Evolutionary conservation across 2,888 invertebrate genomes (phyloP).

Genomic region (Deilephila porcellus): DNA sequence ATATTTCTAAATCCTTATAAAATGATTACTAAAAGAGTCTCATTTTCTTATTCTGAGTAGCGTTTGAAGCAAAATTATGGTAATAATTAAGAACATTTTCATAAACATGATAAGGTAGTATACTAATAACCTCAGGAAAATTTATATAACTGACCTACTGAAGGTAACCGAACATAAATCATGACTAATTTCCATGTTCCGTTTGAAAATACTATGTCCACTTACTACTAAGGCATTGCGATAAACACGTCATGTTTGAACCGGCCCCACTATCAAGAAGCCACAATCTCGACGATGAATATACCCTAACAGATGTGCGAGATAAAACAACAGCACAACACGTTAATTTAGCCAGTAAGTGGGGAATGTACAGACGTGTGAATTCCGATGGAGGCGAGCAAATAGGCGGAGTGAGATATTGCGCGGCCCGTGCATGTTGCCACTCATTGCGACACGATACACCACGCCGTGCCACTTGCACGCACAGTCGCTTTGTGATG

Average conservation of each 20-base stretch:
- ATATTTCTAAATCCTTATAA: no score
- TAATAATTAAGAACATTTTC: no score
- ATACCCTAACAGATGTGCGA: background rate
- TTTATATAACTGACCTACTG: no score
- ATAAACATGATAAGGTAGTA: no score
- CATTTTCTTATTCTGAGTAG: no score
- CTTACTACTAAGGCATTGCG: background rate
- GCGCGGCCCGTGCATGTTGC: slow-evolving; percentile 25
- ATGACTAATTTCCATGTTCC: no score
- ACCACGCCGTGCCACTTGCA: background rate
- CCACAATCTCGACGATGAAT: background rate
- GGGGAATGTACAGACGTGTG: slow-evolving; percentile 19
- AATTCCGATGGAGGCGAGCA: slow-evolving; percentile 24
- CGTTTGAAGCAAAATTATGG: no score
- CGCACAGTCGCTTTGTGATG: background rate
- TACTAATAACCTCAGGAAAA: no score
- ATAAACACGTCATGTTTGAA: background rate
- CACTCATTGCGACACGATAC: slow-evolving; percentile 19
- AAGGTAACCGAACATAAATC: no score
- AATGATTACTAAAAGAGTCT: no score
- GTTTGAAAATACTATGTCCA: no score
- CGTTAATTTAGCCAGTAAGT: slow-evolving; percentile 13
- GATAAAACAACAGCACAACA: slow-evolving; percentile 13
- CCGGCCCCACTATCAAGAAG: background rate
- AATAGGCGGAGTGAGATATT: slow-evolving; percentile 29